Evolutionary conservation across 2,888 invertebrate genomes (phyloP), one percentile per base, ranked within the genome.

Genomic region (Dasypolia templi): DNA sequence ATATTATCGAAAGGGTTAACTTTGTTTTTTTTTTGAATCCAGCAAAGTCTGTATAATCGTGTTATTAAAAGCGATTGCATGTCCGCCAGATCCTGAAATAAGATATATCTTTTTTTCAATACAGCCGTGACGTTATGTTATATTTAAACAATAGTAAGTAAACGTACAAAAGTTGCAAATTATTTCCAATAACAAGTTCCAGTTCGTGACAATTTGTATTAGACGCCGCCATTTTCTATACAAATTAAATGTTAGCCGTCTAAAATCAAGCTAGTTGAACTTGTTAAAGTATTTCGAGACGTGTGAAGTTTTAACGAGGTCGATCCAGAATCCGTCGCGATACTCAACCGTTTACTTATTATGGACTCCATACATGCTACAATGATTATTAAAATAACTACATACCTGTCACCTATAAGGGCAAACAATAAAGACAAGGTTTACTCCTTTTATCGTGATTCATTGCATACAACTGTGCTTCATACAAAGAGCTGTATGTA

Each of bases 261-360:
- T 91, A 88, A 89, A 92, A 91, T 92, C 85, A 89, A 87, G 87
- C 88, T 88, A 86, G 81, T 86, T 82, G 87, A 90, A 89, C 91
- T 91, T 90, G 91, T 91, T 92, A 92, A 91, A 92, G 89, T 91
- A 90, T 91, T 89, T 87, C 86, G 84, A 88, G 88, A 88, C 89
- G 93, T 90, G 89, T 90, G 90, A 93, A 93, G 92, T 93, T 93
- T 91, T 93, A 93, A 93, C 93, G 90, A 93, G 92, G 85, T 86
- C 85, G 87, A 85, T 90, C 88, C 85, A 85, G 81, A 82, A 87
- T 89, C 87, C 89, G 87, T 85, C 84, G 85, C 83, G 82, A 83
- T 87, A 88, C 88, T 87, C 89, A 89, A 87, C 89, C 89, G 88
- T 88, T 89, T 65, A 85, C 84, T 79, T 86, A 85, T 71, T 77